phyloP scores from a whole-genome alignment of 2,797 vertebrate species.

The Pelodytes ibericus region DNA sequence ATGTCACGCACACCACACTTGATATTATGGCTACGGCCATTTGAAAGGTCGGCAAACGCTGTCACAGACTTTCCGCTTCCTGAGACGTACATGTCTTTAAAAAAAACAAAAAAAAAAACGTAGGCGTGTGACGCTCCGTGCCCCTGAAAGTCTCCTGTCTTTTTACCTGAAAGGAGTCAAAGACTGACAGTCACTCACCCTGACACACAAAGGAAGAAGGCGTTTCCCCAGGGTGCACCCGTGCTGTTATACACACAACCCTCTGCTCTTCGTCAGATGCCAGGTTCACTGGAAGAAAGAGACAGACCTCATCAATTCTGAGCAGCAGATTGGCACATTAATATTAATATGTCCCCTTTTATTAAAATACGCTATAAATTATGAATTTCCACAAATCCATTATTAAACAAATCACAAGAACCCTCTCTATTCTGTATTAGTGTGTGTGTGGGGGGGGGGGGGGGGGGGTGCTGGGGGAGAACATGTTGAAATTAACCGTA shows the following conservation, averaged over 20 bases:
- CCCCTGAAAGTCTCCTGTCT: conserved; percentile 12
- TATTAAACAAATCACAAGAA: conserved; percentile 44
- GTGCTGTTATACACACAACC: conserved; percentile 90
- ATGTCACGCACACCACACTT: background rate
- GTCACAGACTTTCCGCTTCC: background rate
- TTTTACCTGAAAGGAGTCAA: conserved; percentile 28
- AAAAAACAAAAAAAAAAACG: background rate
- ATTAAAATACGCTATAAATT: conserved; percentile 54
- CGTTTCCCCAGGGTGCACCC: conserved; percentile 96
- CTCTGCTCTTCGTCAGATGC: conserved; percentile 84
- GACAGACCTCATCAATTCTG: conserved; percentile 54
- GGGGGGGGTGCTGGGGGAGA: too few relatives aligned
- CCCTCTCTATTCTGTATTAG: conserved; percentile 16
- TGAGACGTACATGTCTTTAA: background rate
- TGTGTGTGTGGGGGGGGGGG: too few relatives aligned
- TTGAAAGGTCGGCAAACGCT: background rate
- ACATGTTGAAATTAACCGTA: conserved; percentile 27
- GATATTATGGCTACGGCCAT: background rate
- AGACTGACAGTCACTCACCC: conserved; percentile 76
- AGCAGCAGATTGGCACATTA: conserved; percentile 30
- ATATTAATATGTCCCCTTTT: conserved; percentile 55
- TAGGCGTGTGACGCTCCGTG: background rate
- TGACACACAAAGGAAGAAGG: conserved; percentile 96
- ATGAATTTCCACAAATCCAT: conserved; percentile 45
- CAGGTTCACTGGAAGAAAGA: conserved; percentile 75